Conservation (phyloP, 2,113 vertebrate species). For the Calidris pugnax region DNA sequence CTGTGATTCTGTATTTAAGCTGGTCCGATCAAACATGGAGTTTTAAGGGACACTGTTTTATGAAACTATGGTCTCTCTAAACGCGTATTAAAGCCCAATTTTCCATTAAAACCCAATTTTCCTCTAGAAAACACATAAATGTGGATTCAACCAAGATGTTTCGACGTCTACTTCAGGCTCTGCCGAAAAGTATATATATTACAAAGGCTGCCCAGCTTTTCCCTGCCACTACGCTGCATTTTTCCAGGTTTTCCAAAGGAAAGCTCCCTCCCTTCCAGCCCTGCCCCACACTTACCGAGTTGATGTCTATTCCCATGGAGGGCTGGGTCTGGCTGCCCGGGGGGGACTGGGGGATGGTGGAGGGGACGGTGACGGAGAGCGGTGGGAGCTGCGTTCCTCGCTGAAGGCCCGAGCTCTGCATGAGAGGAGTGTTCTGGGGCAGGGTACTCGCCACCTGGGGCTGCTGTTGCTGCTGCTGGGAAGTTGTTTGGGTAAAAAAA, state of each 20-base stretch:
- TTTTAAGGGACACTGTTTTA: fast-evolving
- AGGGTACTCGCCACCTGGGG: conserved; percentile 83
- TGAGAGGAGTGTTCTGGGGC: conserved; percentile 77
- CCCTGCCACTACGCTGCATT: fast-evolving
- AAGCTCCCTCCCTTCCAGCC: fast-evolving
- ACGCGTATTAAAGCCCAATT: not conserved
- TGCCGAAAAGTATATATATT: fast-evolving
- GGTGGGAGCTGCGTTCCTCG: conserved; percentile 87
- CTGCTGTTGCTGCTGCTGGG: conserved; percentile 76
- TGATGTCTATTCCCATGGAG: conserved; percentile 85
- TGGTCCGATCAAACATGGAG: not conserved
- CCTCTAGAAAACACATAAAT: not conserved
- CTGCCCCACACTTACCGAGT: conserved; percentile 82
- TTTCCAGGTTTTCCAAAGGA: fast-evolving
- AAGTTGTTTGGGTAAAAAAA: conserved; percentile 87
- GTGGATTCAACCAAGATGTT: not conserved
- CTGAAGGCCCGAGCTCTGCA: conserved; percentile 78
- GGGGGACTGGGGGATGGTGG: conserved; percentile 85
- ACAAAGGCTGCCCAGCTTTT: fast-evolving
- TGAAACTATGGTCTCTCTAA: not conserved
- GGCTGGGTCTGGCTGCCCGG: conserved; percentile 85
- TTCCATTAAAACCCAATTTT: not conserved
- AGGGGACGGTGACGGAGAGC: conserved; percentile 78
- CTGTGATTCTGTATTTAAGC: not conserved
- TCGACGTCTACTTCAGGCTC: not conserved